These are phyloP conservation scores for Polylopha cassiicola DNA, from an alignment of 2,888 invertebrate genomes.

Conservation along the genomic window DNA sequence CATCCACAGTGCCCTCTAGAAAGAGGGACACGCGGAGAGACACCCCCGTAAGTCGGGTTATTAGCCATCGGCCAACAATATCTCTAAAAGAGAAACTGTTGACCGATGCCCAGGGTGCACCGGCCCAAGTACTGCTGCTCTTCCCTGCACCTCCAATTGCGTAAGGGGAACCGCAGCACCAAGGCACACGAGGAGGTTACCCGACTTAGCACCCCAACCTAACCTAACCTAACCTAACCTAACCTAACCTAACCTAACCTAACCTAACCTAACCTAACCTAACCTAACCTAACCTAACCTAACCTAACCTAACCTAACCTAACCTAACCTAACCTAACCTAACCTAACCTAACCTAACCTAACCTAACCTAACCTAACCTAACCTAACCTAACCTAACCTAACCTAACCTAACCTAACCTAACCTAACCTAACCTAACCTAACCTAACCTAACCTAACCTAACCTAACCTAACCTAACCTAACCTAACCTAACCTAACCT, in stretches of 20 bases:
- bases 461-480: slow-evolving; percentile 18
- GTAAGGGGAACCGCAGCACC: no score
- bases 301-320: slow-evolving; percentile 18
- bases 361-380: slow-evolving; percentile 24
- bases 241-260: slow-evolving; percentile 17
- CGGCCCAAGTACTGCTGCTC: no score
- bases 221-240: slow-evolving; percentile 26
- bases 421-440: slow-evolving; percentile 25
- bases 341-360: slow-evolving; percentile 23
- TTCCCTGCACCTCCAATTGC: no score
- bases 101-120: no score
- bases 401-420: slow-evolving; percentile 19
- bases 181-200: no score
- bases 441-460: slow-evolving; percentile 21
- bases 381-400: slow-evolving; percentile 21
- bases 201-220: slow-evolving; percentile 27
- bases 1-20: no score
- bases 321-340: slow-evolving; percentile 25
- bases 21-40: no score
- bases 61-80: no score
- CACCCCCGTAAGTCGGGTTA: no score
- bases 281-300: slow-evolving; percentile 14
- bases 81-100: no score
- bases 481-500: slow-evolving; percentile 20
- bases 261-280: slow-evolving; percentile 14